Evolutionary conservation across 2,888 invertebrate species (phyloP), one percentile per base, ranked within the genome.

Genomic region (Eupithecia tripunctaria): DNA sequence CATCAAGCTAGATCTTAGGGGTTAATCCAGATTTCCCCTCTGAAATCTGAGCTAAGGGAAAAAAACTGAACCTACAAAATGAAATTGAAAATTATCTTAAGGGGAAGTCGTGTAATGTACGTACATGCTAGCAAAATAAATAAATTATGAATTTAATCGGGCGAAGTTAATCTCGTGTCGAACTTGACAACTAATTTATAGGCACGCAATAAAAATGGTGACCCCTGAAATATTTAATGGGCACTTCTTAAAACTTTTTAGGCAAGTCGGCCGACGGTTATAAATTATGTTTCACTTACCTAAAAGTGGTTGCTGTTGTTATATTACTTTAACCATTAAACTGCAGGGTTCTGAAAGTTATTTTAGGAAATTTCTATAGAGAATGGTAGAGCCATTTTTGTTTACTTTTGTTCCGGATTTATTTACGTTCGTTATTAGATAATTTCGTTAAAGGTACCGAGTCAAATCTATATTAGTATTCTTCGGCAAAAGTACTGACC

Each of bases 141-240:
- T 51, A 51, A 21, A 21, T 21, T 51, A 10, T 51, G 21, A 51
- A 21, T 21, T 21, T 51, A 21, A 80, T 80, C 79, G 78, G 76
- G 70, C 63, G 70, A 78, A 80, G 70, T 80, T 79, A 70, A 76
- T 80, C 67, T 70, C 70, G 75, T 75, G 75, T 78, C 75, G 77
- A 78, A 78, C 75, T 80, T 76, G 71, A 72, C 78, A 74, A 59
- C 76, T 75, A 76, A 77, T 79, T 78, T 77, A 76, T 78, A 76
- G 74, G 76, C 73, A 68, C 51, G 72, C 76, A 79, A 75, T 76
- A 76, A 79, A 78, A 78, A 70, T 56, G 43, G 68, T 65, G 27
- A 62, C 67, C 71, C 68, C 69, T 69, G 67, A 77, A 79, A 75
- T 77, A 76, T 70, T 79, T 79, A 72, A 78, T 76, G 64, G 70